phyloP scores from a whole-genome alignment of 2,113 vertebrate genomes.

The Peromyscus maniculatus region DNA sequence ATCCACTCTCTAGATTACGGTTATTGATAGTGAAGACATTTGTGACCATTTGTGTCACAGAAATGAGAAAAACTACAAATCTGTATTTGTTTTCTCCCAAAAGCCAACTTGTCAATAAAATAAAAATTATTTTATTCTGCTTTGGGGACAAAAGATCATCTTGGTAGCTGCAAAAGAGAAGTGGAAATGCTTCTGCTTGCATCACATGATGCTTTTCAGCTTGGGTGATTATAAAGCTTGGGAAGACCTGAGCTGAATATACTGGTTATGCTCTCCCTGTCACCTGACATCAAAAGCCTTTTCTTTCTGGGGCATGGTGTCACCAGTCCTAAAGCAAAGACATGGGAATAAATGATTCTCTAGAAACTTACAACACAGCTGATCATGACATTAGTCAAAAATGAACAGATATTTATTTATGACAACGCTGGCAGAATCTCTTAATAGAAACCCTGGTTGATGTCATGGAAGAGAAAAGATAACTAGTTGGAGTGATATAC shows the following conservation, averaged over 20 bases:
- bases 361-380: neutral
- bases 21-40: neutral
- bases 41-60: neutral
- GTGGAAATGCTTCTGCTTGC: neutral
- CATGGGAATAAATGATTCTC: neutral
- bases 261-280: neutral
- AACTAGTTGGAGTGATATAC: neutral
- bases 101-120: neutral
- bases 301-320: neutral
- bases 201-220: neutral
- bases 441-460: neutral
- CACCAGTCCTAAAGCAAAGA: neutral
- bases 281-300: neutral
- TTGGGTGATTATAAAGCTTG: neutral
- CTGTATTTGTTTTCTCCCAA: fast-evolving
- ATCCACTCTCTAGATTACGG: neutral
- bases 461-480: neutral
- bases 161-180: neutral
- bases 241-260: neutral
- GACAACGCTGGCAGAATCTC: neutral
- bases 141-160: neutral
- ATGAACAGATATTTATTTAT: neutral
- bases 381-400: neutral
- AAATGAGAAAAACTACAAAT: neutral
- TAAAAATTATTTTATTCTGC: neutral